These are phyloP conservation scores for Petrolisthes cinctipes DNA, from an alignment of 2,888 invertebrate species.

Conservation along the genomic window DNA sequence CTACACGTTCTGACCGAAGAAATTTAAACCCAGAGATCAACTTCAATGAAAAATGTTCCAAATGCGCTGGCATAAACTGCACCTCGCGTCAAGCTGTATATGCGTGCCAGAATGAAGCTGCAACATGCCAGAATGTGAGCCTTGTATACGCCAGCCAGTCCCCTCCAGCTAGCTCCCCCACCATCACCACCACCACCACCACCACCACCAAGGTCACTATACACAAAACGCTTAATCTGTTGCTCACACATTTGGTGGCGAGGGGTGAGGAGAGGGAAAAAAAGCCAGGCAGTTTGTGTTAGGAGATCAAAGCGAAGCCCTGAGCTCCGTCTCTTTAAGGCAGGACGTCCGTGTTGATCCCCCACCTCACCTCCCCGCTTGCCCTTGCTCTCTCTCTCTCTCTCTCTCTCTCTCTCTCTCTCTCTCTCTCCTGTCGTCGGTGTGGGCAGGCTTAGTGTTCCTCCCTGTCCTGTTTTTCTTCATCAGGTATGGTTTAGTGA, in stretches of 20 bases:
- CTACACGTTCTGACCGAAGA: not conserved
- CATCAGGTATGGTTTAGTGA: too few relatives aligned
- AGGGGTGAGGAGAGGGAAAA: conserved; percentile 8
- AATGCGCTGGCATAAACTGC: conserved; percentile 10
- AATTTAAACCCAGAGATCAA: not conserved
- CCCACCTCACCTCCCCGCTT: not conserved
- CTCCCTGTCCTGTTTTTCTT: conserved; percentile 7
- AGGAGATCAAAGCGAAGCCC: conserved; percentile 6
- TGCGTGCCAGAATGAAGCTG: not conserved
- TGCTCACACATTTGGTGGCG: conserved; percentile 34
- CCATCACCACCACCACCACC: not conserved
- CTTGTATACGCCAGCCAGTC: not conserved
- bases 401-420: not conserved
- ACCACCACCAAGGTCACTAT: conserved; percentile 27
- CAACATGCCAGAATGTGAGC: not conserved
- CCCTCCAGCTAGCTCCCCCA: not conserved
- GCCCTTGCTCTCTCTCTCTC: not conserved
- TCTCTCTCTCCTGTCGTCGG: too few relatives aligned
- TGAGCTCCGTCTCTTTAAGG: not conserved
- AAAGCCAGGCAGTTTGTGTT: not conserved
- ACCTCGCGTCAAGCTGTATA: not conserved
- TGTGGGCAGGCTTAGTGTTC: not conserved
- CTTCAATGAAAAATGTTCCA: not conserved
- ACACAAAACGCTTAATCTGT: conserved; percentile 28
- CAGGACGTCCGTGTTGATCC: not conserved